phyloP scores from a whole-genome alignment of 2,113 vertebrate species.

The Motacilla tschutschensis region DNA sequence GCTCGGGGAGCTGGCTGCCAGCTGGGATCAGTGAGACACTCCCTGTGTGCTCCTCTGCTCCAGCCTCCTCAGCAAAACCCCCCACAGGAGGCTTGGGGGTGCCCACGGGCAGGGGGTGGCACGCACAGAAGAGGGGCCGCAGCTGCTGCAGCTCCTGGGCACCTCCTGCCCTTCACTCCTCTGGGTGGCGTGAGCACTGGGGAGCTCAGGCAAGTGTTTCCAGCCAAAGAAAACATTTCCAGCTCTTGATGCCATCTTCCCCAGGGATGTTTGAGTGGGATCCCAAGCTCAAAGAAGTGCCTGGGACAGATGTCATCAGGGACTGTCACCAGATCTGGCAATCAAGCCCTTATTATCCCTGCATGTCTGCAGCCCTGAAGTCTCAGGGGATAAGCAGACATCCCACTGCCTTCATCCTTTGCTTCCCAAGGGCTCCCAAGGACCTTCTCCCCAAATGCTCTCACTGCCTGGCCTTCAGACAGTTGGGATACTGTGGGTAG shows the following conservation, averaged over 20 bases:
- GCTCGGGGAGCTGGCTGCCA: slow-evolving; percentile 1
- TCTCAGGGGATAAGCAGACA: neutral
- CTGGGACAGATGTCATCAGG: neutral
- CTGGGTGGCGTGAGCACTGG: neutral
- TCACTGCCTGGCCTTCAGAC: neutral
- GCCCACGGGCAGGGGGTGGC: accelerated
- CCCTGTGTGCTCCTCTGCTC: neutral
- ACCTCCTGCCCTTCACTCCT: neutral
- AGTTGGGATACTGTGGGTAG: neutral
- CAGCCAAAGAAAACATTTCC: neutral
- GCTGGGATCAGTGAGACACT: slow-evolving; percentile 3
- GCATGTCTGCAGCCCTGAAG: neutral
- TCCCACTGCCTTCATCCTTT: neutral
- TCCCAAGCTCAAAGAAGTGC: neutral
- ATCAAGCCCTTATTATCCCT: neutral
- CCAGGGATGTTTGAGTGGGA: neutral
- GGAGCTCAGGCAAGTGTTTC: neutral
- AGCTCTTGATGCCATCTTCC: neutral
- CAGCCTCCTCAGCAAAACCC: neutral
- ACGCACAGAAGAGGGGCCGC: neutral
- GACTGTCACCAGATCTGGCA: neutral
- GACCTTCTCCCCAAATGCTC: neutral
- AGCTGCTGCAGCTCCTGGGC: neutral
- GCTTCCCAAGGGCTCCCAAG: neutral
- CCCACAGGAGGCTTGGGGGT: neutral